Evolutionary conservation across 2,113 vertebrate species (phyloP).

Genomic region (Dicerorhinus sumatrensis): DNA sequence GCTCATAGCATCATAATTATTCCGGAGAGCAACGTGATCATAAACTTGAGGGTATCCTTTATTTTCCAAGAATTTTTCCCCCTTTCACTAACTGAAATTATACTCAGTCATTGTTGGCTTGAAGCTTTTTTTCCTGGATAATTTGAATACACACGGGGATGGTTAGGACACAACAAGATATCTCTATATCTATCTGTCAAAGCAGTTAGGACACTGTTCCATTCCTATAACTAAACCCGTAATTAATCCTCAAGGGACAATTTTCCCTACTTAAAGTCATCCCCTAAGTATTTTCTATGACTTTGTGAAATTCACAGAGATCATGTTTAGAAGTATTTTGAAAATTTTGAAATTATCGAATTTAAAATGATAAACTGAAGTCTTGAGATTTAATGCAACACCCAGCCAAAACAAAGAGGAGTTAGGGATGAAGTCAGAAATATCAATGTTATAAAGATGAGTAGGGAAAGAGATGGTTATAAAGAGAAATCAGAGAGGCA

Average conservation of each 20-base stretch:
- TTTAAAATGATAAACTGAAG: no score
- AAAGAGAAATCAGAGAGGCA: no score
- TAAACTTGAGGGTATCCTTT: background rate
- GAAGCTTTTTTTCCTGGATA: background rate
- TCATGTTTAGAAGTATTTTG: no score
- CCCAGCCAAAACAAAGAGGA: no score
- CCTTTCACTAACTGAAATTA: background rate
- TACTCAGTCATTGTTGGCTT: background rate
- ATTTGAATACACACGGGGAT: background rate
- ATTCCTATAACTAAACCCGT: background rate
- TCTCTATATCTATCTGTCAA: background rate
- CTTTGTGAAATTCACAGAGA: background rate
- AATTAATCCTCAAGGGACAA: background rate
- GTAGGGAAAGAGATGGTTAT: no score
- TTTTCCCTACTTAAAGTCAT: background rate
- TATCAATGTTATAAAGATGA: no score
- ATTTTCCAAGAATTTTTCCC: background rate
- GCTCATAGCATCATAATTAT: no score
- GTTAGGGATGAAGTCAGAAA: no score
- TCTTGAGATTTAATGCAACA: no score
- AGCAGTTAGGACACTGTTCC: background rate
- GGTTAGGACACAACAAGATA: no score
- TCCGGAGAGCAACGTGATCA: background rate
- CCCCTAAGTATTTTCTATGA: background rate
- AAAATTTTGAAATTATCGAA: no score